phyloP scores from a whole-genome alignment of 2,113 vertebrate genomes.

The Garra rufa region DNA sequence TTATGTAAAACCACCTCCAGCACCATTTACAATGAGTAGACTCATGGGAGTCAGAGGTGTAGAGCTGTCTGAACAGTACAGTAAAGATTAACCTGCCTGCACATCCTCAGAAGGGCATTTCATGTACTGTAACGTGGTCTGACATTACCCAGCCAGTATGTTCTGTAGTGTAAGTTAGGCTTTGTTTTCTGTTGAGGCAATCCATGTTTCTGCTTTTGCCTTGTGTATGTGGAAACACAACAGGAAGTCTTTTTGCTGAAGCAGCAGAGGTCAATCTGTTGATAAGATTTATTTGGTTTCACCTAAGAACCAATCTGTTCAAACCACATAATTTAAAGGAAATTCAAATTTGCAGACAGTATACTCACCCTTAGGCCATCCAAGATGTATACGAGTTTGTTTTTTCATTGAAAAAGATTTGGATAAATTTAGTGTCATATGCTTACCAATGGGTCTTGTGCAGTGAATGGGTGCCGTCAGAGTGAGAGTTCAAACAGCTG shows the following conservation, averaged over 20 bases:
- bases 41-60: neutral
- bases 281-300: constrained; percentile 1
- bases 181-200: neutral
- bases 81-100: neutral
- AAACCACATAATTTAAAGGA: neutral
- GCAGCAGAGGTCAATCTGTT: neutral
- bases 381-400: neutral
- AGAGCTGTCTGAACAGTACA: neutral
- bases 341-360: no score
- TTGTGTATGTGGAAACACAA: neutral
- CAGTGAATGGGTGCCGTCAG: no score
- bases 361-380: neutral
- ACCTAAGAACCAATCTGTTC: neutral
- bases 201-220: neutral
- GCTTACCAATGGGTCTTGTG: no score
- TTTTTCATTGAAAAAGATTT: no score
- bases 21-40: neutral
- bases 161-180: neutral
- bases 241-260: neutral
- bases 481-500: no score
- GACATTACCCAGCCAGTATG: neutral
- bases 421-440: no score
- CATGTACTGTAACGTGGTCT: neutral
- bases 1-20: neutral
- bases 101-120: neutral